Evolutionary conservation across 2,797 vertebrate genomes (phyloP).

Genomic region (Neosilurus mollespiculum): DNA sequence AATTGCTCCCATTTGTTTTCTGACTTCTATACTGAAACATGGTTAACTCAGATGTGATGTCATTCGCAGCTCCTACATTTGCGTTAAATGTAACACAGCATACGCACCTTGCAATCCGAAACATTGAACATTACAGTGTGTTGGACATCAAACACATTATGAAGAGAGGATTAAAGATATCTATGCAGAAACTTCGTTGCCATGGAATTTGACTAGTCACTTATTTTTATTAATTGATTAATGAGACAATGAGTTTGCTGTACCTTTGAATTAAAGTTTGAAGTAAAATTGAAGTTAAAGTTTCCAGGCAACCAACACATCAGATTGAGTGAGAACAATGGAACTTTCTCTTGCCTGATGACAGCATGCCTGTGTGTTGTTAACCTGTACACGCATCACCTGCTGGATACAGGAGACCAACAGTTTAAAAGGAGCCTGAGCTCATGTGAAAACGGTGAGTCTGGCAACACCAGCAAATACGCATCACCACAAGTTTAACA

Average conservation of each 20-base stretch:
- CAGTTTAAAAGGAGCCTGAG: background rate
- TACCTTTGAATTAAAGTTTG: background rate
- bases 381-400: background rate
- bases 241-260: background rate
- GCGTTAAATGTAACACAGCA: too few species aligned
- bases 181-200: background rate
- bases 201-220: background rate
- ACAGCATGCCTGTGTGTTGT: background rate
- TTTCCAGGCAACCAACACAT: background rate
- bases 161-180: background rate
- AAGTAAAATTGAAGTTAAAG: background rate
- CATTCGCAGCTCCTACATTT: too few species aligned
- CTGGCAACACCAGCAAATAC: background rate
- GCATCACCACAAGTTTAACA: background rate
- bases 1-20: too few species aligned
- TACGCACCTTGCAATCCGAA: background rate
- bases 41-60: too few species aligned
- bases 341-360: background rate
- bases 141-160: background rate
- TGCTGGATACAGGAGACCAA: background rate
- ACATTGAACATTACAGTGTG: background rate
- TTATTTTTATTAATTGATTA: slow-evolving; percentile 1
- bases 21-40: too few species aligned
- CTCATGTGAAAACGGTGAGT: background rate
- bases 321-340: background rate